These are phyloP conservation scores for Phortica magna DNA, from an alignment of 2,888 invertebrate genomes.

Conservation along the genomic window DNA sequence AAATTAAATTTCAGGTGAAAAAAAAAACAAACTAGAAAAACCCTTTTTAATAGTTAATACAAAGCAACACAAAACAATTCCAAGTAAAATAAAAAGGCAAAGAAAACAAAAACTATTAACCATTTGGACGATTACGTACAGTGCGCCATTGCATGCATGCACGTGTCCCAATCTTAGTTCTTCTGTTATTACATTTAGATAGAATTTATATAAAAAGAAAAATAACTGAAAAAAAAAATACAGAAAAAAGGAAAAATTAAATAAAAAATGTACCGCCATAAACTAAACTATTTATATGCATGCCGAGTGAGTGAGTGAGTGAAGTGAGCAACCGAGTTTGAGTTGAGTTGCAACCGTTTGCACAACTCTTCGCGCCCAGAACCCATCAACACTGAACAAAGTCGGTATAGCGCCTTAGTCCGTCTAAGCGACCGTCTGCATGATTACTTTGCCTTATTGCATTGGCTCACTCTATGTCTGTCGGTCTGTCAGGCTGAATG, in stretches of 20 bases:
- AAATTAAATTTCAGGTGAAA: too few species aligned
- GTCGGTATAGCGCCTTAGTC: too few species aligned
- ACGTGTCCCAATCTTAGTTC: neutral
- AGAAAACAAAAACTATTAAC: constrained; percentile 14
- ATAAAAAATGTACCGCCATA: constrained; percentile 4
- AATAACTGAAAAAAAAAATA: neutral
- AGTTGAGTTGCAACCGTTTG: too few species aligned
- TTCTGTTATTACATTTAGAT: constrained; percentile 4
- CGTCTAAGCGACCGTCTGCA: too few species aligned
- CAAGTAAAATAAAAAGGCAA: constrained; percentile 5
- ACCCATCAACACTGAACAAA: too few species aligned
- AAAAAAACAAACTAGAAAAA: neutral
- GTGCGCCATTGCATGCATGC: neutral
- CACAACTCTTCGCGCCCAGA: too few species aligned
- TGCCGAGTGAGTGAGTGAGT: neutral
- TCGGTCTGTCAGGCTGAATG: neutral
- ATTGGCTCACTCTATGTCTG: neutral
- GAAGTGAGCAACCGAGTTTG: too few species aligned
- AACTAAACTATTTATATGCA: constrained; percentile 21
- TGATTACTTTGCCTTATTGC: too few species aligned
- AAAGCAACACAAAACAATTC: constrained; percentile 12
- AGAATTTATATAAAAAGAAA: neutral
- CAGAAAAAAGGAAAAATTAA: too few species aligned
- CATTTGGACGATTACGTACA: neutral
- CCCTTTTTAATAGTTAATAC: neutral